These are phyloP conservation scores for Diacarnus erythraeanus DNA, from an alignment of 37 sponge, comb jelly and placozoan species.

Conservation along the genomic window DNA sequence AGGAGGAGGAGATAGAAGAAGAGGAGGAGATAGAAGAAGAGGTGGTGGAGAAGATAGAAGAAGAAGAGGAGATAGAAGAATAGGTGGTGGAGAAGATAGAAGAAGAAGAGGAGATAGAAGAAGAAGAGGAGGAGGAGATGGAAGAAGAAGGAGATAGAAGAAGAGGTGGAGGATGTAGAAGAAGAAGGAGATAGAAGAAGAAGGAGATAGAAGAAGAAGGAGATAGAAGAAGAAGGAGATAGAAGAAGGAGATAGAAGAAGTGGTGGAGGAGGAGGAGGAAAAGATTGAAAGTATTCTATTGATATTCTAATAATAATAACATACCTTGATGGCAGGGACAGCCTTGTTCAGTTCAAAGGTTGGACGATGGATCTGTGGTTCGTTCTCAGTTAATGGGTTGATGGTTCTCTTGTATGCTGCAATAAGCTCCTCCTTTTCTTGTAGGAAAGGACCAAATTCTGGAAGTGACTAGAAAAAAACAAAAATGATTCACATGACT, in stretches of 20 bases:
- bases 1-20: background rate
- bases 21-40: background rate
- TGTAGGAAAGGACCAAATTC: constrained; percentile 81
- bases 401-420: constrained; percentile 53
- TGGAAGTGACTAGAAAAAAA: constrained; percentile 59
- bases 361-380: constrained; percentile 64
- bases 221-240: background rate
- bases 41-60: background rate
- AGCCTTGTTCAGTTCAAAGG: constrained; percentile 61
- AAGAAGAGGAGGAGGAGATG: background rate
- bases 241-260: background rate
- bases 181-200: background rate
- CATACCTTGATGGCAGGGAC: constrained; percentile 75
- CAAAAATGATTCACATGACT: background rate
- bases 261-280: background rate
- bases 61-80: background rate
- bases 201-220: background rate
- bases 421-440: constrained; percentile 62
- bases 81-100: background rate
- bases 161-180: background rate
- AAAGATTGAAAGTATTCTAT: too few relatives aligned
- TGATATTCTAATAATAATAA: background rate
- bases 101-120: background rate
- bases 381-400: constrained; percentile 43
- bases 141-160: background rate